A percentile compares a stretch with the other conserved stretches of the same genome.
Conservation (phyloP, 2,888 invertebrate species). For the Torymus tubicola region DNA sequence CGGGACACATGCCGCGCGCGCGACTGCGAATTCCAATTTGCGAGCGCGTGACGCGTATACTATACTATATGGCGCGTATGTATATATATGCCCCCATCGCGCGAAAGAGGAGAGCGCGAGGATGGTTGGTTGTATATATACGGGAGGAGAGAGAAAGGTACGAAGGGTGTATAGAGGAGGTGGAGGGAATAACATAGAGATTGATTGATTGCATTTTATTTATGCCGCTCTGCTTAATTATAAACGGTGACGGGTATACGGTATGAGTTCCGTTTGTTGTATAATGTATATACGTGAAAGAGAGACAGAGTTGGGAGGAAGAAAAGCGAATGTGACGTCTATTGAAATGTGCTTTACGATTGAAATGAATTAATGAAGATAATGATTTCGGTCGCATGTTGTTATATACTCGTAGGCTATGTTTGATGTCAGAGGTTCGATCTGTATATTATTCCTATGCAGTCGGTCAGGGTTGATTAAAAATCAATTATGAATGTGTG, state of each 20-base stretch:
- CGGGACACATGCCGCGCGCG: slow-evolving; percentile 36
- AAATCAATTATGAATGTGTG: too few relatives aligned
- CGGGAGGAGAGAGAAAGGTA: not conserved
- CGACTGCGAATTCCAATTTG: slow-evolving; percentile 53
- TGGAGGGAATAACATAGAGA: not conserved
- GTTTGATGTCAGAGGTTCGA: too few relatives aligned
- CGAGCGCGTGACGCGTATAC: slow-evolving; percentile 35
- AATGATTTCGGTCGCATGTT: too few relatives aligned
- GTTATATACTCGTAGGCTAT: too few relatives aligned
- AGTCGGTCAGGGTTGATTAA: too few relatives aligned
- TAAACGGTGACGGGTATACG: not conserved
- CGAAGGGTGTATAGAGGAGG: not conserved
- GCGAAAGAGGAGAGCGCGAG: not conserved
- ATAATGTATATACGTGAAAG: not conserved
- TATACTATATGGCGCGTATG: not conserved
- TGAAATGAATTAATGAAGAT: too few relatives aligned
- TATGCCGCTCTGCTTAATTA: slow-evolving; percentile 48
- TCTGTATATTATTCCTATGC: too few relatives aligned
- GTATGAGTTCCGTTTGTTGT: not conserved
- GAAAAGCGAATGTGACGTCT: too few relatives aligned
- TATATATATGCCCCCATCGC: not conserved
- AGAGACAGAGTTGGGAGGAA: too few relatives aligned
- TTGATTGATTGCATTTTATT: slow-evolving; percentile 55
- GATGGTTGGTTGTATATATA: not conserved
- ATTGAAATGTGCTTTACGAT: too few relatives aligned